phyloP scores from a whole-genome alignment of 92 coral and sea anemone species.

The Plumapathes pennacea region DNA sequence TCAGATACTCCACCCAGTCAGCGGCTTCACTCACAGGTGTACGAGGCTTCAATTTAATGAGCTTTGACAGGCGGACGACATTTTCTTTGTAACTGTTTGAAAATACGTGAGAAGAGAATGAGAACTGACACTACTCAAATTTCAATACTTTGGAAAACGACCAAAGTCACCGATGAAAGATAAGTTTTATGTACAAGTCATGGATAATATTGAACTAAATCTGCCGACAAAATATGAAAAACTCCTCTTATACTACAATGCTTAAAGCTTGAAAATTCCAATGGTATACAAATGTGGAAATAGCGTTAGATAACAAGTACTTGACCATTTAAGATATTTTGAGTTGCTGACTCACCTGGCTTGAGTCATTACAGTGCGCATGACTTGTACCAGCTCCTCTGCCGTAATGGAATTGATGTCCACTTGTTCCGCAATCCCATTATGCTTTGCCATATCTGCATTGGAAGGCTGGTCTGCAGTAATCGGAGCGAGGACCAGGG shows the following conservation, averaged over 20 bases:
- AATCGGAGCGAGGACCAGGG: constrained; percentile 52
- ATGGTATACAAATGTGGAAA: too few relatives aligned
- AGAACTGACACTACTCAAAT: too few relatives aligned
- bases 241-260: too few relatives aligned
- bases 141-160: too few relatives aligned
- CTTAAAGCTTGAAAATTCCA: too few relatives aligned
- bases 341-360: constrained; percentile 16
- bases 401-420: constrained; percentile 5
- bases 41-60: constrained; percentile 17
- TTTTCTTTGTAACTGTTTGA: constrained; percentile 17
- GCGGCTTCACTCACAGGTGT: constrained; percentile 39
- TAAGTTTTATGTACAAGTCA: too few relatives aligned
- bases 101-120: background rate
- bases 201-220: too few relatives aligned
- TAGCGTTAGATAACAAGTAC: too few relatives aligned
- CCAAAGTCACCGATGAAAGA: too few relatives aligned
- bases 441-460: constrained; percentile 28
- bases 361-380: constrained; percentile 8
- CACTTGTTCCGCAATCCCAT: constrained; percentile 37
- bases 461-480: constrained; percentile 58
- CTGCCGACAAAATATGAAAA: too few relatives aligned
- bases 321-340: too few relatives aligned
- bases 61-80: constrained; percentile 14
- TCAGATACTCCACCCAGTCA: constrained; percentile 35
- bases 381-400: constrained; percentile 19